These are phyloP conservation scores for Bergia puertoricense DNA, from an alignment of 92 coral and sea anemone species.

Conservation along the genomic window DNA sequence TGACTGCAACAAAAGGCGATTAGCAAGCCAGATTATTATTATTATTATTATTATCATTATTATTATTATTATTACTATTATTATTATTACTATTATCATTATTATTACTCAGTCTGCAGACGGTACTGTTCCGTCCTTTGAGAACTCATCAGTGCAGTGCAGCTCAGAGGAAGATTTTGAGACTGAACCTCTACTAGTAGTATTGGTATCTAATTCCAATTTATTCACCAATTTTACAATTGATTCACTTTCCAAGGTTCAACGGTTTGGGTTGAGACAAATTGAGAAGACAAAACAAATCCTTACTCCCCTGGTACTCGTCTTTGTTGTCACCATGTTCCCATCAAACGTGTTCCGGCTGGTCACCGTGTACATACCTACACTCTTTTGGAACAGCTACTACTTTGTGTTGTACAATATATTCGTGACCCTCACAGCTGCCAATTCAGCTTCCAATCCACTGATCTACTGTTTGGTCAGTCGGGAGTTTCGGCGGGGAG, in stretches of 20 bases:
- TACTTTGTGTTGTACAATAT: slow-evolving; percentile 27
- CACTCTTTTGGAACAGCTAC: slow-evolving; percentile 14
- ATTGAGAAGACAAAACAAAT: slow-evolving; percentile 38
- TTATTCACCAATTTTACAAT: not conserved
- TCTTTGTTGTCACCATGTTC: slow-evolving; percentile 38
- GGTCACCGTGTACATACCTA: slow-evolving; percentile 28
- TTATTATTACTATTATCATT: too few species aligned
- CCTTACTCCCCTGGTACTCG: slow-evolving; percentile 33
- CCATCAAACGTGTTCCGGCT: slow-evolving; percentile 34
- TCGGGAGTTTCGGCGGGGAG: slow-evolving; percentile 36
- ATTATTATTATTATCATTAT: too few species aligned
- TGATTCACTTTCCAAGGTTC: not conserved
- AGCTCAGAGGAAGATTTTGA: too few species aligned
- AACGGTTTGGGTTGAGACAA: slow-evolving; percentile 14
- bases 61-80: too few species aligned
- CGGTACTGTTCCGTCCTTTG: too few species aligned
- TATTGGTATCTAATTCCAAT: not conserved
- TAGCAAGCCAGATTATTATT: too few species aligned
- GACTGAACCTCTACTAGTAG: too few species aligned
- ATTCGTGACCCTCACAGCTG: slow-evolving; percentile 26
- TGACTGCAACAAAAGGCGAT: too few species aligned
- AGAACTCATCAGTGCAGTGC: too few species aligned
- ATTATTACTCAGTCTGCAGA: too few species aligned
- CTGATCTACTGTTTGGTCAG: slow-evolving; percentile 35
- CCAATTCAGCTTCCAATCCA: slow-evolving; percentile 28